Evolutionary conservation across 2,888 invertebrate genomes (phyloP).

Genomic region (Coleophora flavipennella): DNA sequence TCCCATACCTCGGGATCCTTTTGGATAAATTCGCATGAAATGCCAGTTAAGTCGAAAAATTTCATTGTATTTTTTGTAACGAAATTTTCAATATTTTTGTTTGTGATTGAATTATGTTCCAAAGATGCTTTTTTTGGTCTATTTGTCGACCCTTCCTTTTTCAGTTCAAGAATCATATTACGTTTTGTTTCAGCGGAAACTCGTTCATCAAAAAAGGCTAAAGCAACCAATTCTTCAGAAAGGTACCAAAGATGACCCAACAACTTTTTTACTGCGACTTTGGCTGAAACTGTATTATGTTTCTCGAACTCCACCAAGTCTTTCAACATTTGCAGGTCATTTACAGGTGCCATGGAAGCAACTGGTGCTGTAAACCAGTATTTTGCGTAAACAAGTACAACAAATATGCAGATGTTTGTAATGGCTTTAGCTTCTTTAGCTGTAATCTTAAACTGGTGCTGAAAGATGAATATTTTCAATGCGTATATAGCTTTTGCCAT

Average conservation of each 20-base stretch:
- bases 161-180: conserved; percentile 8
- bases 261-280: conserved; percentile 8
- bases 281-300: conserved; percentile 2
- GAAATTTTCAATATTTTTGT: too few species aligned
- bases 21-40: conserved; percentile 1
- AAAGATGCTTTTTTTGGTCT: too few species aligned
- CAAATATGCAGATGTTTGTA: neutral
- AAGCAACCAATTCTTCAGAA: conserved; percentile 11
- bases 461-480: conserved; percentile 7
- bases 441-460: conserved; percentile 9
- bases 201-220: conserved; percentile 12
- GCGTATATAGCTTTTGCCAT: conserved; percentile 9
- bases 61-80: neutral
- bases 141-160: neutral
- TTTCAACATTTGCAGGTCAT: conserved; percentile 9
- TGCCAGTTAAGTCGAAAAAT: conserved; percentile 1
- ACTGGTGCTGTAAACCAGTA: conserved; percentile 2
- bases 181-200: conserved; percentile 7
- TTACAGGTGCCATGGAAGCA: neutral
- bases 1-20: conserved; percentile 2
- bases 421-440: conserved; percentile 5
- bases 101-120: too few species aligned
- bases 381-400: neutral
- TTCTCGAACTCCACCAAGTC: conserved; percentile 2
- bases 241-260: conserved; percentile 12